These are phyloP conservation scores for Tyrophagus putrescentiae DNA, from an alignment of 1,140 invertebrate species.

Conservation along the genomic window DNA sequence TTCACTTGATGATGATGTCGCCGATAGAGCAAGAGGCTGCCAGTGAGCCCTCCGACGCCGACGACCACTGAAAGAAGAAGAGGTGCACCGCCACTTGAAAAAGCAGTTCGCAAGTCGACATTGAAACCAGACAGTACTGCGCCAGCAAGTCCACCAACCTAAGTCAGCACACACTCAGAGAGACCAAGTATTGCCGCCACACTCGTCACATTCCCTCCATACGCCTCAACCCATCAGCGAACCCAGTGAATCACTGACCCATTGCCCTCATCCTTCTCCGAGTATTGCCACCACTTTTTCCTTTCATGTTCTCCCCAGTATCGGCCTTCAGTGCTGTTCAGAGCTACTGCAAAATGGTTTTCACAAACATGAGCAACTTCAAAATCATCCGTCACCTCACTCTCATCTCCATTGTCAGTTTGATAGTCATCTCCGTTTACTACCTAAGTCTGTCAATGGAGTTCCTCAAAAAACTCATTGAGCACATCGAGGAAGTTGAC, in stretches of 20 bases:
- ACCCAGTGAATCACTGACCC: not conserved
- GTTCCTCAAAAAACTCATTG: slow-evolving; percentile 6
- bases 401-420: not conserved
- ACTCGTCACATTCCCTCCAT: too few relatives aligned
- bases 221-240: not conserved
- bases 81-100: too few relatives aligned
- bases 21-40: too few relatives aligned
- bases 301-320: not conserved
- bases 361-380: not conserved
- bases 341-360: not conserved
- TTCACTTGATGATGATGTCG: too few relatives aligned
- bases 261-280: not conserved
- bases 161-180: too few relatives aligned
- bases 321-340: too few relatives aligned
- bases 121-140: too few relatives aligned
- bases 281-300: not conserved
- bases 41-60: too few relatives aligned
- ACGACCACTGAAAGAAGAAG: too few relatives aligned
- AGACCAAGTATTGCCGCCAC: too few relatives aligned
- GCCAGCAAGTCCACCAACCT: too few relatives aligned
- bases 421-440: slow-evolving; percentile 3
- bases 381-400: not conserved
- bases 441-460: not conserved
- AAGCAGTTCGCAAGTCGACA: too few relatives aligned
- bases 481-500: not conserved